A percentile compares a stretch with the other conserved stretches of the same genome.
These are phyloP conservation scores for Callyntrura sp. DNA, from an alignment of 2,888 invertebrate species.

Conservation along the genomic window DNA sequence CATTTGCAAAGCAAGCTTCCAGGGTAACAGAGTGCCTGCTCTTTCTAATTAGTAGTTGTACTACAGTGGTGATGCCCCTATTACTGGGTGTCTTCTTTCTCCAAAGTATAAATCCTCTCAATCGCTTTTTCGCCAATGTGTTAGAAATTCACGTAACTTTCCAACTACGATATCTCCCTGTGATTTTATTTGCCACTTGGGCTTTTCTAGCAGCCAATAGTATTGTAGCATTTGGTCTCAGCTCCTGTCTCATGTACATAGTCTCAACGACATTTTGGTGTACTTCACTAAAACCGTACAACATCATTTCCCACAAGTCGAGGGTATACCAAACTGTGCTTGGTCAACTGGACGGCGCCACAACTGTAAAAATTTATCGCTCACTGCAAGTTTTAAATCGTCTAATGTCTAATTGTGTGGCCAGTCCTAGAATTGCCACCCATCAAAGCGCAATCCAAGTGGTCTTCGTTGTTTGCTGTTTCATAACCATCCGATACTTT, in stretches of 20 bases:
- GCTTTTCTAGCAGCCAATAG: neutral
- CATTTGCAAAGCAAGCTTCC: neutral
- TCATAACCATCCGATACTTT: neutral
- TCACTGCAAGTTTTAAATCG: slow-evolving; percentile 27
- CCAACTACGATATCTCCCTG: neutral
- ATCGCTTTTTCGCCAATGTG: slow-evolving; percentile 22
- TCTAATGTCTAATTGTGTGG: neutral
- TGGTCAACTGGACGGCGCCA: neutral
- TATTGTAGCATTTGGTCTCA: slow-evolving; percentile 1
- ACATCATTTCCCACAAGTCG: neutral
- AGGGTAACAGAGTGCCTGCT: neutral
- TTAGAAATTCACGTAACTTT: slow-evolving; percentile 17
- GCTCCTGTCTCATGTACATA: neutral
- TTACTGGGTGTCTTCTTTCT: neutral
- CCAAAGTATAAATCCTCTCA: neutral
- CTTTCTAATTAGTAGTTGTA: neutral
- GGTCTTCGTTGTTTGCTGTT: neutral
- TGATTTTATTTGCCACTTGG: neutral
- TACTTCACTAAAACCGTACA: neutral
- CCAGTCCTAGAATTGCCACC: neutral
- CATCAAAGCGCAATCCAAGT: slow-evolving; percentile 6
- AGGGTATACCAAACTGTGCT: neutral
- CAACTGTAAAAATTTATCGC: neutral
- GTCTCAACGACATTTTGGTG: neutral
- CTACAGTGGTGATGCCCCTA: neutral